Evolutionary conservation across 2,888 invertebrate species (phyloP), one percentile per base, ranked within the genome.

Genomic region (Tipula helvola): DNA sequence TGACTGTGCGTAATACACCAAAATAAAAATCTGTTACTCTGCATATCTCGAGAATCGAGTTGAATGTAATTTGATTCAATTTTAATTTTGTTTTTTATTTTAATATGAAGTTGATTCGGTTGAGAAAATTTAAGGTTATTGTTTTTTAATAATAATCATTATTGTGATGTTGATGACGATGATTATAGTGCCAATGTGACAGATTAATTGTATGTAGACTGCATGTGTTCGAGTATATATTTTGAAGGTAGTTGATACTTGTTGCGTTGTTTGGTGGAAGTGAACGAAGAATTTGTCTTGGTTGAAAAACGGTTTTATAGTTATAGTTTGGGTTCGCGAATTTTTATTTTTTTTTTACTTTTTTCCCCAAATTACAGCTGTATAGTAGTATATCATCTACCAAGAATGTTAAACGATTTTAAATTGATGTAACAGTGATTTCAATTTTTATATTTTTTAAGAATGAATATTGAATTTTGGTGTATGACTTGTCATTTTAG

Each of bases 31-130:
- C 71, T 28, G 28, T 71, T 28, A 28, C 28, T 28, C 71, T 28
- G 71, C 71, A 28, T 57, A 71, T 71, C 71, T 28, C 71, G 71
- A 71, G 71, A 71, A 28, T 71, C 28, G 71, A 71, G 71, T 71
- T 71, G 71, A 71, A 71, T 71, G 71, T 71, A 71, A 71, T 71
- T 71, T 71, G 71, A 71, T 71, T 71, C 71, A 71, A 71, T 71
- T 52, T 71, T 71, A 71, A 71, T 28, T 71, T 71, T 71, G 5
- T 71, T 71, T 13, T 71, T 71, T 10, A 52, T 52, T 52, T 52
- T 52, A 28, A 28, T 28, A 28, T 71, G 71, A 71, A 71, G 28
- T 28, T 71, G 71, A 71, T 71, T 71, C 71, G 71, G 71, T 71
- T 71, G 71, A 71, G 28, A 71, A 71, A 71, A 10, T 71, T 71